Evolutionary conservation across 1,140 invertebrate species (phyloP).

Genomic region (Bombus pyrosoma): DNA sequence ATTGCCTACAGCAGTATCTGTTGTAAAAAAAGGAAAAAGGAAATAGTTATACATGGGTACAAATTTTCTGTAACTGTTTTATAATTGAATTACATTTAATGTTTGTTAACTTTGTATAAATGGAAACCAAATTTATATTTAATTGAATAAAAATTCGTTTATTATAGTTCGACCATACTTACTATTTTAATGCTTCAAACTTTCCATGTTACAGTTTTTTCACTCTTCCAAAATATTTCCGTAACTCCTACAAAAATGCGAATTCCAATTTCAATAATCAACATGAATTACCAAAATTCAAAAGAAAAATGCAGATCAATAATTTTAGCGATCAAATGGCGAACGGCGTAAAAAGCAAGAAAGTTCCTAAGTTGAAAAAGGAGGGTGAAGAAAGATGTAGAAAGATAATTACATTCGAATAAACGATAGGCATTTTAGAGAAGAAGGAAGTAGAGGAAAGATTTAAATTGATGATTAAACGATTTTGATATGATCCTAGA

Average conservation of each 20-base stretch:
- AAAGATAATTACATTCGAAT: neutral
- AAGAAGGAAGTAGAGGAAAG: neutral
- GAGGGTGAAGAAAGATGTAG: neutral
- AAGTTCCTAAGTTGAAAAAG: neutral
- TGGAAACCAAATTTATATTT: neutral
- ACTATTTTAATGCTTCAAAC: neutral
- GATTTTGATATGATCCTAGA: conserved; percentile 31
- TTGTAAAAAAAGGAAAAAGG: conserved; percentile 62
- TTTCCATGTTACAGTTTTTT: neutral
- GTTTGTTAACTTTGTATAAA: neutral
- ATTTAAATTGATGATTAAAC: conserved; percentile 4
- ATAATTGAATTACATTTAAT: neutral
- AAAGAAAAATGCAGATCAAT: too few species aligned
- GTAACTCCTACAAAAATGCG: too few species aligned
- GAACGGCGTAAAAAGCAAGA: neutral
- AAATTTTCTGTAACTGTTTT: neutral
- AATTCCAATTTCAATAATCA: neutral
- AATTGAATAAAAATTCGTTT: neutral
- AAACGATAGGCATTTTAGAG: neutral
- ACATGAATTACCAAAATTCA: too few species aligned
- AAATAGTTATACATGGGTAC: conserved; percentile 27
- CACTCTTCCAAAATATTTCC: neutral
- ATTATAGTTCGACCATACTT: neutral
- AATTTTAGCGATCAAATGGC: too few species aligned
- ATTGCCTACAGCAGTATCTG: conserved; percentile 71